phyloP scores from a whole-genome alignment of 2,797 vertebrate genomes.

The Bryconaethiops microstoma region DNA sequence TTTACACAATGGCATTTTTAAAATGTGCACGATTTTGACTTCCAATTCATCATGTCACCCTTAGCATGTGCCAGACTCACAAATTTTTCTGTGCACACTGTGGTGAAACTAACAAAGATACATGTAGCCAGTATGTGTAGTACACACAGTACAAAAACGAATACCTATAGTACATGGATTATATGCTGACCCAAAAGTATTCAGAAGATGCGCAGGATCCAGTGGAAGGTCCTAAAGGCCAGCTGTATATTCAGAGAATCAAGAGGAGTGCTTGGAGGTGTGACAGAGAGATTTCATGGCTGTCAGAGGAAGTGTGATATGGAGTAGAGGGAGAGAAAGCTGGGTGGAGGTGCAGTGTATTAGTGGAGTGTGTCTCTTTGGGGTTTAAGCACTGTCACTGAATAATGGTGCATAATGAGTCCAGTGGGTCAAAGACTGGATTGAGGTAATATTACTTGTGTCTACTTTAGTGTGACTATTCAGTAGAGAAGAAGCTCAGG shows the following conservation, averaged over 20 bases:
- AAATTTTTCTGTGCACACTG: not conserved
- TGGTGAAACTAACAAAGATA: not conserved
- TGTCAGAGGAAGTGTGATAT: constrained; percentile 15
- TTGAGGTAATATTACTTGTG: not conserved
- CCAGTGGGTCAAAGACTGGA: not conserved
- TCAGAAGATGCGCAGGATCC: not conserved
- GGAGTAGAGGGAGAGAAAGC: constrained; percentile 4
- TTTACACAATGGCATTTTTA: not conserved
- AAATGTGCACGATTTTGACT: not conserved
- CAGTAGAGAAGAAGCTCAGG: not conserved
- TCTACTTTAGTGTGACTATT: not conserved
- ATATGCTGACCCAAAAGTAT: not conserved
- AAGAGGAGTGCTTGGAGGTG: not conserved
- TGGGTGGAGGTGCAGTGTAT: constrained; percentile 31
- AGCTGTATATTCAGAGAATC: constrained; percentile 12
- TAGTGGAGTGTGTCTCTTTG: constrained; percentile 11
- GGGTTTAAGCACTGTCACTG: constrained; percentile 1
- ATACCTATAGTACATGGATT: not conserved
- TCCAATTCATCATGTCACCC: not conserved
- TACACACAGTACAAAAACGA: not conserved
- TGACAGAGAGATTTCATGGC: constrained; percentile 37
- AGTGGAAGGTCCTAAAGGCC: not conserved
- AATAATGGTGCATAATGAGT: not conserved
- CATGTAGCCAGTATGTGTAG: not conserved
- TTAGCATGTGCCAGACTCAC: not conserved